Evolutionary conservation across 1,140 invertebrate species (phyloP).

Genomic region (Scaptodrosophila lebanonensis): DNA sequence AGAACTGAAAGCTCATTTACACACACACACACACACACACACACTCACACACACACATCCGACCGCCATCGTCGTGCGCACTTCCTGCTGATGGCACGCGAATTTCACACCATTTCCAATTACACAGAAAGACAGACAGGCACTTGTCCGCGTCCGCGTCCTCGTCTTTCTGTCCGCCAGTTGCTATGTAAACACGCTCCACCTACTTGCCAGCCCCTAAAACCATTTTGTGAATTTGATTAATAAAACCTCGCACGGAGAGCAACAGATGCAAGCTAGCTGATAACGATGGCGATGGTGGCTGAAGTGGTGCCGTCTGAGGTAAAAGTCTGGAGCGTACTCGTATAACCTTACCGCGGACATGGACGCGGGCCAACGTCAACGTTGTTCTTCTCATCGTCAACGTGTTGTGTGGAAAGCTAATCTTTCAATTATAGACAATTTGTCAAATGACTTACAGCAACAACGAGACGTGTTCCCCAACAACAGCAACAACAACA

Average conservation of each 20-base stretch:
- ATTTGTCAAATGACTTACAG: constrained; percentile 76
- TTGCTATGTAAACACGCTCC: constrained; percentile 73
- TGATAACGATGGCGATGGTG: constrained; percentile 43
- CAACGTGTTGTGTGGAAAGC: constrained; percentile 67
- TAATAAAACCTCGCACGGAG: constrained; percentile 73
- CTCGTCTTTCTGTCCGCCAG: too few species aligned
- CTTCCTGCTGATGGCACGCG: constrained; percentile 48
- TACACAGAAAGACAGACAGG: constrained; percentile 31
- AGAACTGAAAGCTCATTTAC: constrained; percentile 8
- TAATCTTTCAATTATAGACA: constrained; percentile 77
- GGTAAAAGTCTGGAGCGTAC: too few species aligned
- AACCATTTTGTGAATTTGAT: constrained; percentile 76
- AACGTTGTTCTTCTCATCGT: constrained; percentile 53
- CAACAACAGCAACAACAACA: constrained; percentile 12
- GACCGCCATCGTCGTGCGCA: background rate
- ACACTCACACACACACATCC: background rate
- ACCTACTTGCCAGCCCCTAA: constrained; percentile 70
- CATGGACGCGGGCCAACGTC: background rate
- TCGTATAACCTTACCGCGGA: constrained; percentile 29
- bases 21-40: constrained; percentile 6
- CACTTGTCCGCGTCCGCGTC: constrained; percentile 47
- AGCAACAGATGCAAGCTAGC: constrained; percentile 53
- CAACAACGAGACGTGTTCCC: constrained; percentile 22
- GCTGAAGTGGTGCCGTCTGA: too few species aligned
- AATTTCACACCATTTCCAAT: constrained; percentile 74